Evolutionary conservation across 2,888 invertebrate species (phyloP).

Genomic region (Globia sparganii): DNA sequence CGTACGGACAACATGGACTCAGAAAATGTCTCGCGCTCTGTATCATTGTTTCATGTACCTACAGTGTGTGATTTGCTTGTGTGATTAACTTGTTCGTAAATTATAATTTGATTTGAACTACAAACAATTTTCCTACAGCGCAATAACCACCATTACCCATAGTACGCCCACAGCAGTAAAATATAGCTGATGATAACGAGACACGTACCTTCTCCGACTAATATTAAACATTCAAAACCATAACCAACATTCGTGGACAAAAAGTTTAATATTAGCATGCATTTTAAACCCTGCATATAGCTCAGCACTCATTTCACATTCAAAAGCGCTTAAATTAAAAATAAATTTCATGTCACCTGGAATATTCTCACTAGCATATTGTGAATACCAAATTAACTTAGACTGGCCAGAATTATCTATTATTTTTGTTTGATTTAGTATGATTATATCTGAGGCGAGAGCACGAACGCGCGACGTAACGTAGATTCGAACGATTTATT

Average conservation of each 20-base stretch:
- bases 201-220: background rate
- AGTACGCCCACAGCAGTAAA: no score
- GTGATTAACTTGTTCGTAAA: no score
- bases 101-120: no score
- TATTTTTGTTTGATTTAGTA: background rate
- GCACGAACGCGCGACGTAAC: background rate
- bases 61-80: no score
- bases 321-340: constrained; percentile 57
- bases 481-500: background rate
- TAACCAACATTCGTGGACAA: constrained; percentile 10
- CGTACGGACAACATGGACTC: no score
- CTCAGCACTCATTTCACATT: constrained; percentile 50
- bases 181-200: no score
- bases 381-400: constrained; percentile 31
- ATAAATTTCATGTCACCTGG: constrained; percentile 48
- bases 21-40: no score
- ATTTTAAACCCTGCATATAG: constrained; percentile 29
- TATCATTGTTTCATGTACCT: no score
- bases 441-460: background rate
- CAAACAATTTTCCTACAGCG: no score
- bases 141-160: no score
- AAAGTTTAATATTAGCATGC: constrained; percentile 37
- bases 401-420: background rate
- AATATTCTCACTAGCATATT: constrained; percentile 28
- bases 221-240: constrained; percentile 7